Base-by-base conservation (phyloP, 2,113 vertebrate species). In the Bombycilla garrulus region DNA sequence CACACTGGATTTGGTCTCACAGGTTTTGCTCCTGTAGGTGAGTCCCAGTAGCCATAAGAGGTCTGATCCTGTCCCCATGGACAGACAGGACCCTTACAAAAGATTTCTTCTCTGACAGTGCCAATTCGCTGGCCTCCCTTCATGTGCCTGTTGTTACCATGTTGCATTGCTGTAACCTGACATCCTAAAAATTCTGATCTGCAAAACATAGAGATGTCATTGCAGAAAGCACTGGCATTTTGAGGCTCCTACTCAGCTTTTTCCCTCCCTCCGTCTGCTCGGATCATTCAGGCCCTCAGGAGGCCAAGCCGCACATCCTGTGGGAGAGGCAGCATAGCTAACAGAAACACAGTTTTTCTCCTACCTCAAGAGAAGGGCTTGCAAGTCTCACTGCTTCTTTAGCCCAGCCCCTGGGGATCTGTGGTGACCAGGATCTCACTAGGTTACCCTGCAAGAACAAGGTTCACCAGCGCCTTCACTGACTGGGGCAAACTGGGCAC, bases 341-440 rank as follows among this genome's bases (percentile, higher is more conserved):
- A 48, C 61, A 86, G 69, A 90, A 96, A 95, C 35, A 67, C 60
- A 71, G 1, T 56, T 94, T 88, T 90, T 64, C 88, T 95, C 94
- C 96, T 97, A 97, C 94, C 96, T 97, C 95, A 96, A 84, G 90
- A 92, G 50, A 95, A 93, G 64, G 76, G 82, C 80, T 95, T 92
- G 76, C 72, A 79, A 67, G 48, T 17, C 82, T 82, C 20, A 4
- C 53, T 81, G 69, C 29, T 89, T 58, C 65, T 73, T 66, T 54
- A 74, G 81, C 53, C 60, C 65, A 84, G 54, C 79, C 25, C 35
- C 80, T 74, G 90, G 80, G 92, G 57, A 81, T 66, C 44, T 11
- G 5, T 51, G 60, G 61, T 81, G 88, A 84, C 70, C 82, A 25
- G 56, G 72, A 54, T 65, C 35, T 84, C 45, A 3, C 2, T 53